Evolutionary conservation across 2,797 vertebrate genomes (phyloP).

Genomic region (Centroberyx gerrardi): DNA sequence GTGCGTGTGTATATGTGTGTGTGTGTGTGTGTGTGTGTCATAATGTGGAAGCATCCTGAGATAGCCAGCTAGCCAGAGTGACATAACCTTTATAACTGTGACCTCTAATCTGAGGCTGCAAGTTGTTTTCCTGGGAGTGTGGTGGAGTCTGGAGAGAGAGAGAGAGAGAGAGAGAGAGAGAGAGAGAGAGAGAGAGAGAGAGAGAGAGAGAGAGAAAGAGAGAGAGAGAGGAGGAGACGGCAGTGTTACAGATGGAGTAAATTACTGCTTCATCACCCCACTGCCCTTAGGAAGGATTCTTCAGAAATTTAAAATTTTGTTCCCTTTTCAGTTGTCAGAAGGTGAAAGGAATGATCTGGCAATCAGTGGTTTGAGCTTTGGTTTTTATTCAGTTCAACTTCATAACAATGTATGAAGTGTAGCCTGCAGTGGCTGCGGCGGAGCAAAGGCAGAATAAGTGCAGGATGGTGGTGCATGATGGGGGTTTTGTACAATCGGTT

Average conservation of each 20-base stretch:
- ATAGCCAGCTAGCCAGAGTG: neutral
- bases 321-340: constrained; percentile 10
- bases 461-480: neutral
- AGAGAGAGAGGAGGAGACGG: neutral
- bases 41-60: neutral
- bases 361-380: constrained; percentile 10
- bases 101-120: constrained; percentile 15
- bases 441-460: neutral
- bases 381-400: neutral
- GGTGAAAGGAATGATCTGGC: constrained; percentile 26
- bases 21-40: neutral
- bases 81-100: neutral
- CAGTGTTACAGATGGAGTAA: constrained; percentile 16
- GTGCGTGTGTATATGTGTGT: neutral
- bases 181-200: too few relatives aligned
- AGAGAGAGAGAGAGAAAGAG: neutral
- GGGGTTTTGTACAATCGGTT: neutral
- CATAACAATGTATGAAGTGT: neutral
- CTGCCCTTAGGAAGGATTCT: neutral
- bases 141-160: neutral
- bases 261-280: constrained; percentile 10
- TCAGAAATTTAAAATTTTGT: constrained; percentile 35
- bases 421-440: neutral
- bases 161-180: neutral
- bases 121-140: neutral